Percentiles rank a stretch among this genome's conserved stretches.
Conservation (phyloP, 23 tunicate genomes). For the Pegea sp. region DNA sequence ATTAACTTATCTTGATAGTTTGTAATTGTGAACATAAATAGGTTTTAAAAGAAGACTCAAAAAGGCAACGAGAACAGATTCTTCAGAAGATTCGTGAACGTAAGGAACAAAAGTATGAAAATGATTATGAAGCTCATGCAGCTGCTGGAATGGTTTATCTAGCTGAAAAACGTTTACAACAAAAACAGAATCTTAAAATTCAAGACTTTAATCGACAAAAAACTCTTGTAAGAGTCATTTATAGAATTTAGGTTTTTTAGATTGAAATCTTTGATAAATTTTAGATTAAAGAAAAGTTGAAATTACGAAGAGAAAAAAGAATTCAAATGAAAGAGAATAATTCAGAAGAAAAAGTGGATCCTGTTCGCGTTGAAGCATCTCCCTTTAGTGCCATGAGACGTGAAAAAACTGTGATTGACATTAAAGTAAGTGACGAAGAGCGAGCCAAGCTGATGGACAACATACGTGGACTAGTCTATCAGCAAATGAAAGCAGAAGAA, state of each 20-base stretch:
- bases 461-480: conserved; percentile 2
- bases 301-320: conserved; percentile 39
- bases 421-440: conserved; percentile 16
- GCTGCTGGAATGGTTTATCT: conserved; percentile 81
- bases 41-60: too few relatives aligned
- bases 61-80: conserved; percentile 36
- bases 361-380: conserved; percentile 7
- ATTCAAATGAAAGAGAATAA: conserved; percentile 10
- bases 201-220: conserved; percentile 22
- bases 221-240: conserved; percentile 20
- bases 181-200: conserved; percentile 15
- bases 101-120: conserved; percentile 26
- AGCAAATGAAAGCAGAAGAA: conserved; percentile 8
- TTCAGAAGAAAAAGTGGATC: conserved; percentile 9
- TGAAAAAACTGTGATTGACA: conserved; percentile 39
- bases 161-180: conserved; percentile 52
- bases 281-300: conserved; percentile 48
- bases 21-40: too few relatives aligned
- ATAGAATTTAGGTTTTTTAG: background rate
- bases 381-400: conserved; percentile 16
- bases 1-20: too few relatives aligned
- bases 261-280: background rate
- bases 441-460: conserved; percentile 13
- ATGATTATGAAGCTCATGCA: conserved; percentile 83
- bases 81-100: conserved; percentile 20